Conservation (phyloP, 2,888 invertebrate genomes). For the Drosophila meridionalis region DNA sequence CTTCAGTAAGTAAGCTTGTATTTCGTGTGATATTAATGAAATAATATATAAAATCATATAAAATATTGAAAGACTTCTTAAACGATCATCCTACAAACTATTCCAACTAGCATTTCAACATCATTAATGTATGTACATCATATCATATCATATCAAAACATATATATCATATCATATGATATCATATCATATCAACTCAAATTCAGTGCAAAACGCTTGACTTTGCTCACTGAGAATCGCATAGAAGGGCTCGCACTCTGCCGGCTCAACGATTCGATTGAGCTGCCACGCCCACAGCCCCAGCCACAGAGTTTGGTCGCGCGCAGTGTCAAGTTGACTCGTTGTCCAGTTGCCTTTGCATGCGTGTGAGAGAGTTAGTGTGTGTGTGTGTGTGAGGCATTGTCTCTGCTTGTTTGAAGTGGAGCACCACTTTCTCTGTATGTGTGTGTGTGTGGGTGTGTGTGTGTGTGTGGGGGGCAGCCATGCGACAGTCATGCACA, state of each 20-base stretch:
- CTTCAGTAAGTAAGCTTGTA: too few species aligned
- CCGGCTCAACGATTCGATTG: conserved; percentile 25
- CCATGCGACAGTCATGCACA: conserved; percentile 49
- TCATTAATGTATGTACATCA: too few species aligned
- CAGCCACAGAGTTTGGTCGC: not conserved
- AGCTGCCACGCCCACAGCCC: conserved; percentile 7
- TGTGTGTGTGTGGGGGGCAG: conserved; percentile 4
- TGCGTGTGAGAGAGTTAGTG: conserved; percentile 1
- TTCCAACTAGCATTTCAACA: too few species aligned
- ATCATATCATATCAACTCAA: not conserved
- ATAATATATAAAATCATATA: too few species aligned
- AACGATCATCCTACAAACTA: too few species aligned
- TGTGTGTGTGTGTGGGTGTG: conserved; percentile 4
- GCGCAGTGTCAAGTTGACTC: conserved; percentile 9
- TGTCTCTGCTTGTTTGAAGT: conserved; percentile 50
- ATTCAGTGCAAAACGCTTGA: not conserved
- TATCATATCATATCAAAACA: too few species aligned
- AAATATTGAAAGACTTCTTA: too few species aligned
- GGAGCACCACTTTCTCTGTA: conserved; percentile 11
- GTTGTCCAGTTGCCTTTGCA: conserved; percentile 1
- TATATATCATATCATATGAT: too few species aligned
- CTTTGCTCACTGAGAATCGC: conserved; percentile 8
- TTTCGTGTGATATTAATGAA: too few species aligned
- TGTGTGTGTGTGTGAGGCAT: conserved; percentile 21
- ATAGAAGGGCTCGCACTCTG: conserved; percentile 7